Conservation (phyloP, 2,888 invertebrate genomes). For the Craniophora ligustri region DNA sequence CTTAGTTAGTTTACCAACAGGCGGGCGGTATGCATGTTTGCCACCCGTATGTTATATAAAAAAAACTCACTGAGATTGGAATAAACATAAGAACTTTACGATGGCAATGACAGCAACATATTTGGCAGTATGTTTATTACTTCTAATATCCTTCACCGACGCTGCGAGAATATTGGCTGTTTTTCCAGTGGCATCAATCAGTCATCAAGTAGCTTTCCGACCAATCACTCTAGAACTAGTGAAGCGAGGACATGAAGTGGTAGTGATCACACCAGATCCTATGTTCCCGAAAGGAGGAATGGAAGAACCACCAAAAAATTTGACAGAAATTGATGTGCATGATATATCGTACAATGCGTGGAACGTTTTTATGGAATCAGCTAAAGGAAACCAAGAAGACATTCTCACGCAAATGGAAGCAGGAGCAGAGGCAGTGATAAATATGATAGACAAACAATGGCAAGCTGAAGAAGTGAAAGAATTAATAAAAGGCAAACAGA, state of each 20-base stretch:
- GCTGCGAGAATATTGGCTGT: constrained; percentile 70
- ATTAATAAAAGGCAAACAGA: constrained; percentile 50
- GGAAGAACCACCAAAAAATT: constrained; percentile 59
- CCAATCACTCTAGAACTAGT: constrained; percentile 70
- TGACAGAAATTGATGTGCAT: constrained; percentile 73
- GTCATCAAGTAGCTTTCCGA: constrained; percentile 75
- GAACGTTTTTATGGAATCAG: constrained; percentile 17
- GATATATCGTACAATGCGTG: constrained; percentile 58
- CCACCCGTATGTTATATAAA: too few species aligned
- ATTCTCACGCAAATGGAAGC: constrained; percentile 29
- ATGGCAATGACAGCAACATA: constrained; percentile 6
- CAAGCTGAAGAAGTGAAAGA: constrained; percentile 49
- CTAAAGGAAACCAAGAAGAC: constrained; percentile 33
- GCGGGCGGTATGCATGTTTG: too few species aligned
- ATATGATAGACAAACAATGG: constrained; percentile 46
- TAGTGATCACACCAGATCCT: constrained; percentile 74
- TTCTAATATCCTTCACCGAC: constrained; percentile 15
- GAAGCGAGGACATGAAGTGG: constrained; percentile 75
- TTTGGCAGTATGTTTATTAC: constrained; percentile 3
- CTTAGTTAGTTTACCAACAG: too few species aligned
- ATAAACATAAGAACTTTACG: not conserved
- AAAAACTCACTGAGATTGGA: not conserved
- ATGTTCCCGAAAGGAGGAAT: constrained; percentile 57
- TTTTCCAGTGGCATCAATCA: constrained; percentile 70
- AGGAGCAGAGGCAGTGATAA: constrained; percentile 14